These are phyloP conservation scores for Entomobrya proxima DNA, from an alignment of 2,888 invertebrate genomes.

Conservation along the genomic window DNA sequence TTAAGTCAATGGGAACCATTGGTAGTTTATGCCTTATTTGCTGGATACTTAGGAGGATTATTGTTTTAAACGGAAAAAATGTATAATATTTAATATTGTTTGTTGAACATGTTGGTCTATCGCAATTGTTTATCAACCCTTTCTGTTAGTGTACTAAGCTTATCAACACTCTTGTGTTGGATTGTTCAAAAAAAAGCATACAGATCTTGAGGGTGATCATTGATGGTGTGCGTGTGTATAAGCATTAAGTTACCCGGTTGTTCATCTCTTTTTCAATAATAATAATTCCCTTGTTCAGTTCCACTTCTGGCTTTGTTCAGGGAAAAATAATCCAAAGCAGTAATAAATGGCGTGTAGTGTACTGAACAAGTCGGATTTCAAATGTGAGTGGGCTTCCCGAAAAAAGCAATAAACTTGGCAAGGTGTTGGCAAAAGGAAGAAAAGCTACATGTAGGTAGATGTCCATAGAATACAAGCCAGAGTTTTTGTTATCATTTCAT, in stretches of 20 bases:
- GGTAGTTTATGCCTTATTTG: background rate
- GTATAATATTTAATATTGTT: background rate
- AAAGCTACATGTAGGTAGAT: background rate
- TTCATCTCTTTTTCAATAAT: no score
- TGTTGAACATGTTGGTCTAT: background rate
- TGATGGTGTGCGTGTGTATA: conserved; percentile 15
- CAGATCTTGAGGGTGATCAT: background rate
- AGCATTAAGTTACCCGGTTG: conserved; percentile 19
- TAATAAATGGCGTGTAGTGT: background rate
- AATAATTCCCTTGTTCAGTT: background rate
- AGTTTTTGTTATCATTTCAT: background rate
- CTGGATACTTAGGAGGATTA: no score
- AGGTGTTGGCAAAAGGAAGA: conserved; percentile 33
- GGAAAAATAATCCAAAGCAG: no score
- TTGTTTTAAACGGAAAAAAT: conserved; percentile 2
- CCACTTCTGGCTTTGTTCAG: background rate
- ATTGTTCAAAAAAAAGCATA: background rate
- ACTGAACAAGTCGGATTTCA: background rate
- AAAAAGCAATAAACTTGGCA: conserved; percentile 24
- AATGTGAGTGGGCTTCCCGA: background rate
- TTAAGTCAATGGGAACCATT: background rate
- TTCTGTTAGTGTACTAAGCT: background rate
- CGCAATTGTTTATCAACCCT: no score
- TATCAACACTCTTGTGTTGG: background rate
- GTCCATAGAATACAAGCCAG: background rate